These are phyloP conservation scores for Luperina testacea DNA, from an alignment of 2,888 invertebrate species.

Conservation along the genomic window DNA sequence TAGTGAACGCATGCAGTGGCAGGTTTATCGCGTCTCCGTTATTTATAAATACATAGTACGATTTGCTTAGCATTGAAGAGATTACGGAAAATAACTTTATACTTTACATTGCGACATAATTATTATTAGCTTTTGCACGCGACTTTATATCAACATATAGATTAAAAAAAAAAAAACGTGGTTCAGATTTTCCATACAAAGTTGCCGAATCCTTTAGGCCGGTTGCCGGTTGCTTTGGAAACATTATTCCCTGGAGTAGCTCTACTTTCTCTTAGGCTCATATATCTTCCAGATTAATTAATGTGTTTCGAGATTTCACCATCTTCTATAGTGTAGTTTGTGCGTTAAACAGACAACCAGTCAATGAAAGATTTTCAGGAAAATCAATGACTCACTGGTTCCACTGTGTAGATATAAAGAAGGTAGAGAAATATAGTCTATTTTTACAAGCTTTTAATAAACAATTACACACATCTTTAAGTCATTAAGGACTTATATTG, in stretches of 20 bases:
- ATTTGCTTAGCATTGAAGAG: slow-evolving; percentile 8
- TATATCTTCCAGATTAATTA: not conserved
- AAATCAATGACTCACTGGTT: not conserved
- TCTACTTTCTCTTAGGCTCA: not conserved
- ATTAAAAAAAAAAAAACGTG: not conserved
- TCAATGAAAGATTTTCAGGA: not conserved
- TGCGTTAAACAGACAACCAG: not conserved
- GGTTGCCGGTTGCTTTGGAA: not conserved
- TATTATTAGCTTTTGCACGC: not conserved
- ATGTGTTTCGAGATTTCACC: not conserved
- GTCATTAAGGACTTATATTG: slow-evolving; percentile 4
- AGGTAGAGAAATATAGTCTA: not conserved
- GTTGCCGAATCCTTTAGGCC: not conserved
- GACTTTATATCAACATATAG: not conserved
- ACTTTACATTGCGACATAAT: slow-evolving; percentile 5
- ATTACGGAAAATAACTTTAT: slow-evolving; percentile 27
- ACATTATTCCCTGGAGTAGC: not conserved
- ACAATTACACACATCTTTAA: slow-evolving; percentile 4
- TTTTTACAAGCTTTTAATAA: not conserved
- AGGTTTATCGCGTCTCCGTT: slow-evolving; percentile 35
- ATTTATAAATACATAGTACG: slow-evolving; percentile 45
- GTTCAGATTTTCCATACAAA: not conserved
- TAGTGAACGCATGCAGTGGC: slow-evolving; percentile 15
- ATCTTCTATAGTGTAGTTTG: not conserved
- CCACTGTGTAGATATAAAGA: not conserved